phyloP scores from a whole-genome alignment of 1,140 invertebrate genomes.

The Brachionus manjavacas region DNA sequence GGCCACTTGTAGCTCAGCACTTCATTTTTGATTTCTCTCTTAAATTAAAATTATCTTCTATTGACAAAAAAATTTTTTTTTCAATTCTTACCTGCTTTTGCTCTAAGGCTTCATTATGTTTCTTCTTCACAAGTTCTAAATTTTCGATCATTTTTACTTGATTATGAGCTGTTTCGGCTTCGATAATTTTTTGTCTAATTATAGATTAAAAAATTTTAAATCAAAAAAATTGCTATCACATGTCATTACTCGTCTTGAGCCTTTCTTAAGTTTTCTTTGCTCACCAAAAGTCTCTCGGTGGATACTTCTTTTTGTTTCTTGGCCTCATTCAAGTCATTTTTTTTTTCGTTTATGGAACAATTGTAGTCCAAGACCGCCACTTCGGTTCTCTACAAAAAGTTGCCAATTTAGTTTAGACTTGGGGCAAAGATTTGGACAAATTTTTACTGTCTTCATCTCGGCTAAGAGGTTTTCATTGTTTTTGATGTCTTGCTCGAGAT shows the following conservation, averaged over 20 bases:
- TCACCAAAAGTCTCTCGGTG: not conserved
- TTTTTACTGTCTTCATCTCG: not conserved
- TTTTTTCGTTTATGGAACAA: not conserved
- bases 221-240: too few relatives aligned
- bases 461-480: not conserved
- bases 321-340: not conserved
- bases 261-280: not conserved
- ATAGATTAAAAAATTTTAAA: not conserved
- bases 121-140: not conserved
- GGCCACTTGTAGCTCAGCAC: not conserved
- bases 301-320: not conserved
- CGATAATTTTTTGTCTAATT: not conserved
- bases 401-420: not conserved
- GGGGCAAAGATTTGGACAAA: not conserved
- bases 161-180: not conserved
- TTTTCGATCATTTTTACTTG: constrained; percentile 1
- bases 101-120: not conserved
- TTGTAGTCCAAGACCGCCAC: not conserved
- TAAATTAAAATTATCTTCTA: not conserved
- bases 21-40: not conserved
- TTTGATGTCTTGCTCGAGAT: constrained; percentile 28
- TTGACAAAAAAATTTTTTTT: not conserved
- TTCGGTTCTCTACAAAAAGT: not conserved
- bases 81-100: not conserved
- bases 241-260: not conserved